Base-by-base conservation (phyloP, 2,113 vertebrate species). In the Nymphicus hollandicus region DNA sequence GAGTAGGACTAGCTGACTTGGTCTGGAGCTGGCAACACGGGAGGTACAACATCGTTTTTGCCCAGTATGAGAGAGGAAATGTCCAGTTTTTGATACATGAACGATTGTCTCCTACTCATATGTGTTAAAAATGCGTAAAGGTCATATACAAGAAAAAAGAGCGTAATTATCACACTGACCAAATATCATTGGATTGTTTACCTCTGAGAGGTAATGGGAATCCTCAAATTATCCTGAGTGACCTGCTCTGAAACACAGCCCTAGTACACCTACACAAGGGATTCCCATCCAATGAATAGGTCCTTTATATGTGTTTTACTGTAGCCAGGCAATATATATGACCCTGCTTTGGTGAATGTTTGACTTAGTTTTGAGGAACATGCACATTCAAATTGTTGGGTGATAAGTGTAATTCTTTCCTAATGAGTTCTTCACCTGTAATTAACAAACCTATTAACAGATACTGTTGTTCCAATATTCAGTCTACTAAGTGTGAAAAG, bases 391-490 rank as follows among this genome's bases (percentile, higher is more conserved):
- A 52, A 47, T 66, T 79, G 22, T 47, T 88, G 61, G 31, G 13
- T 74, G 17, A 28, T 77, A 63, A 83, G 24, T 82, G 31, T 74
- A 74, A 85, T 79, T 88, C 7, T 91, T 89, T 85, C 70, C 44
- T 94, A 82, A 69, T 28, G 44, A 94, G 70, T 93, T 95, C 60
- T 81, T 89, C 77, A 84, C 52, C 64, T 86, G 78, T 95, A 93
- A 94, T 86, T 94, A 92, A 78, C 70, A 94, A 90, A 74, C 33
- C 44, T 86, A 60, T 81, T 93, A 80, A 68, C 39, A 93, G 76
- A 63, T 78, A 71, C 50, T 71, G 20, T 58, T 92, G 71, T 88
- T 82, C 64, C 37, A 84, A 77, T 17, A 15, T n/a, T 78, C 18
- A 27, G 17, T 83, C 65, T 65, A 61, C 91, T 88, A 79, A 87